Percentiles rank a stretch among this genome's conserved stretches.
Conservation (phyloP, 1,140 invertebrate species). For the Drosophila lowei region DNA sequence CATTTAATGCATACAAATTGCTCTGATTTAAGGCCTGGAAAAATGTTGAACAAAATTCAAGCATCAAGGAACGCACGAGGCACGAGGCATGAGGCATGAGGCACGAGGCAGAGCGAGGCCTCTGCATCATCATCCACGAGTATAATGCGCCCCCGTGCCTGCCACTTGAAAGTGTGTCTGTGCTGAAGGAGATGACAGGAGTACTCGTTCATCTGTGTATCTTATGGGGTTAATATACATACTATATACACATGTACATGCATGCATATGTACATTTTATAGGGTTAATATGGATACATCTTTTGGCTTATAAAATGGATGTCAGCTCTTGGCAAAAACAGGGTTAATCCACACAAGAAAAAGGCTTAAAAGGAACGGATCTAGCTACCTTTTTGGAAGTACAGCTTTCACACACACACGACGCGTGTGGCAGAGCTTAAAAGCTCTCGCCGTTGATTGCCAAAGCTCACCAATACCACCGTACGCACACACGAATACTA, state of each 20-base stretch:
- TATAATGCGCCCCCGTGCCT: conserved; percentile 44
- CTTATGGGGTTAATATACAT: conserved; percentile 31
- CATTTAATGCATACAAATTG: conserved; percentile 81
- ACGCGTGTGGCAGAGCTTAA: no score
- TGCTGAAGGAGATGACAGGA: not conserved
- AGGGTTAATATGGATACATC: not conserved
- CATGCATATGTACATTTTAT: no score
- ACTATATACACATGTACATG: not conserved
- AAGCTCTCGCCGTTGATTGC: no score
- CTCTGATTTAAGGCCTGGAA: conserved; percentile 61
- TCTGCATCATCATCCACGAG: conserved; percentile 36
- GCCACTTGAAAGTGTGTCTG: conserved; percentile 9
- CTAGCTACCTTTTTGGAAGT: no score
- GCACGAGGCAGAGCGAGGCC: not conserved
- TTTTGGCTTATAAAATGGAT: conserved; percentile 4
- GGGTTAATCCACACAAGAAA: no score
- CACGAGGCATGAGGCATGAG: not conserved
- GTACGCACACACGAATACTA: no score
- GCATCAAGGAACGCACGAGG: not conserved
- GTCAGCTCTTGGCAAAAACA: not conserved
- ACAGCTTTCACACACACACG: no score
- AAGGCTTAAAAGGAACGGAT: no score
- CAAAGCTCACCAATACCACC: no score
- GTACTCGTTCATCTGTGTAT: conserved; percentile 14
- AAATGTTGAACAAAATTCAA: conserved; percentile 65